Percentiles rank a stretch among this genome's conserved stretches.
Evolutionary conservation across 2,888 invertebrate genomes (phyloP).

Genomic region (Leptogaster cylindrica): DNA sequence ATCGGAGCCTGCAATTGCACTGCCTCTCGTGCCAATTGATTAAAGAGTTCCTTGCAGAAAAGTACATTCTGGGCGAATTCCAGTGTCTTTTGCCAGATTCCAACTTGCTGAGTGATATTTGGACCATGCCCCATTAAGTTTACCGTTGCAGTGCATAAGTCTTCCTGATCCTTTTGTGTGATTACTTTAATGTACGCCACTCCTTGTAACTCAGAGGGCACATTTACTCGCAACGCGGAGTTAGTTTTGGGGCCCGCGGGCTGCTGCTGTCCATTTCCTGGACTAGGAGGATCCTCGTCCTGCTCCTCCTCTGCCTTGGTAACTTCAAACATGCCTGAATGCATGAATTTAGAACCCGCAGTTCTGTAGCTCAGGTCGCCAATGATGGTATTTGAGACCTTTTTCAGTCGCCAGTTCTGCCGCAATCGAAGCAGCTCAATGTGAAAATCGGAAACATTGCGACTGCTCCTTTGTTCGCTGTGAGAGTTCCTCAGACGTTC

Average conservation of each 20-base stretch:
- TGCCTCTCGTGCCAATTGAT: slow-evolving; percentile 92
- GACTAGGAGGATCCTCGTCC: slow-evolving; percentile 62
- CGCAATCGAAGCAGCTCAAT: slow-evolving; percentile 85
- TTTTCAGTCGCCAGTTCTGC: slow-evolving; percentile 96
- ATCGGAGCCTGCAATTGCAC: slow-evolving; percentile 91
- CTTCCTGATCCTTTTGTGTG: slow-evolving; percentile 94
- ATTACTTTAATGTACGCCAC: slow-evolving; percentile 93
- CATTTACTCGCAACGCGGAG: slow-evolving; percentile 86
- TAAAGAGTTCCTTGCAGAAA: slow-evolving; percentile 95
- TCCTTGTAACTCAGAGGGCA: slow-evolving; percentile 93
- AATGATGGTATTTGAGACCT: slow-evolving; percentile 92
- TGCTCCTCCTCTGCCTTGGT: slow-evolving; percentile 79
- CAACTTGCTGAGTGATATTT: slow-evolving; percentile 69
- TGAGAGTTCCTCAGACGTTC: slow-evolving; percentile 83
- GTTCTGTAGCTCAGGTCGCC: slow-evolving; percentile 96
- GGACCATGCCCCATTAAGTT: slow-evolving; percentile 79
- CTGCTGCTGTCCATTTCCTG: slow-evolving; percentile 55
- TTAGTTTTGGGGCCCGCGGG: slow-evolving; percentile 67
- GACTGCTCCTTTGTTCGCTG: slow-evolving; percentile 77
- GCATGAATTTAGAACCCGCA: slow-evolving; percentile 92
- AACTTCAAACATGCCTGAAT: slow-evolving; percentile 94
- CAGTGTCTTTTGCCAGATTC: slow-evolving; percentile 93
- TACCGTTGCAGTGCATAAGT: slow-evolving; percentile 82
- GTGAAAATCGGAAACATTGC: slow-evolving; percentile 88
- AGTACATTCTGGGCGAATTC: slow-evolving; percentile 96